phyloP scores from a whole-genome alignment of 1,140 invertebrate species.

The Acyrthosiphon pisum region DNA sequence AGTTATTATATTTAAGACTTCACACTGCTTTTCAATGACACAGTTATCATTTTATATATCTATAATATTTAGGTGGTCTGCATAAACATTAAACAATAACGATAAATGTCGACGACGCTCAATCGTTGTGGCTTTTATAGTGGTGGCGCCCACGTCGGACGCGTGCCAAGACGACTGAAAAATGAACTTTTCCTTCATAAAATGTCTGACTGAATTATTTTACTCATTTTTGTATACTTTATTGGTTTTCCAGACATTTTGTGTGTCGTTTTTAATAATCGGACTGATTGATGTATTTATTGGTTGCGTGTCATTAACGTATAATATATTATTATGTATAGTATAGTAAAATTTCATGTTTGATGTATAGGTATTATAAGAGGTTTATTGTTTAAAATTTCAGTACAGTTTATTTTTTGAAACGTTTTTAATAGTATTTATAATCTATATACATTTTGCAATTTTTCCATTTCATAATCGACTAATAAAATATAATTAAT shows the following conservation, averaged over 20 bases:
- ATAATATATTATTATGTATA: not conserved
- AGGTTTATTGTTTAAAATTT: too few relatives aligned
- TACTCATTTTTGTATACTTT: not conserved
- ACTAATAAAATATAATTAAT: not conserved
- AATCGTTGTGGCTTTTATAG: not conserved
- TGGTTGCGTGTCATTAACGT: not conserved
- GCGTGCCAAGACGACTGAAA: constrained; percentile 31
- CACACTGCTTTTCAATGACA: not conserved
- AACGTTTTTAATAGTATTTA: too few relatives aligned
- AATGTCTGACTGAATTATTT: constrained; percentile 20
- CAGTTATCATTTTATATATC: not conserved
- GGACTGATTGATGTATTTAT: not conserved
- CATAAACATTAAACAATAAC: constrained; percentile 35
- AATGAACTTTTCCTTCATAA: constrained; percentile 9
- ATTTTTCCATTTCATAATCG: not conserved
- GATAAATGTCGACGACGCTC: not conserved
- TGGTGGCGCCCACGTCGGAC: not conserved
- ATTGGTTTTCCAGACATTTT: not conserved
- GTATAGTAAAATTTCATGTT: too few relatives aligned
- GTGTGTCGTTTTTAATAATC: not conserved
- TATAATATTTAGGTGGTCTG: not conserved
- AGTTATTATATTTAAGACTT: not conserved
- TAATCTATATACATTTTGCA: too few relatives aligned
- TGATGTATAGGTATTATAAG: not conserved
- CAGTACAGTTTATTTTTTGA: too few relatives aligned